Evolutionary conservation across 2,888 invertebrate species (phyloP).

Genomic region (Hermaeophaga mercurialis): DNA sequence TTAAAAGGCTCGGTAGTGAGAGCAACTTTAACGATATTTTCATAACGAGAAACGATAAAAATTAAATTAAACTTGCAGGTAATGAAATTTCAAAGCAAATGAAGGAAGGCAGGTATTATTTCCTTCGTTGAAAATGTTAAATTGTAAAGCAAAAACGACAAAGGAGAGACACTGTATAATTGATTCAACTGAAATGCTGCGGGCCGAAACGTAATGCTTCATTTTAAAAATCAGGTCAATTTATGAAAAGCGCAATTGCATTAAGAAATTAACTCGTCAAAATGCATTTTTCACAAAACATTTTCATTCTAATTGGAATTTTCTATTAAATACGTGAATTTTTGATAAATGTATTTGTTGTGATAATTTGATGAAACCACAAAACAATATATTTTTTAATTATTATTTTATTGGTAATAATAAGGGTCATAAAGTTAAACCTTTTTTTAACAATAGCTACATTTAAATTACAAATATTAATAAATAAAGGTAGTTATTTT

Average conservation of each 20-base stretch:
- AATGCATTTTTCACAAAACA: constrained; percentile 8
- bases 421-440: too few relatives aligned
- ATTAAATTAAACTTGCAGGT: background rate
- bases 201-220: constrained; percentile 8
- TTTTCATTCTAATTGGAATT: too few relatives aligned
- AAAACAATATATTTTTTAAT: too few relatives aligned
- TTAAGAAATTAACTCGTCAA: constrained; percentile 14
- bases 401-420: too few relatives aligned
- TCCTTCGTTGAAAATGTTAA: background rate
- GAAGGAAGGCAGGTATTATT: background rate
- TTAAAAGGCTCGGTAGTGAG: too few relatives aligned
- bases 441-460: too few relatives aligned
- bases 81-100: constrained; percentile 2
- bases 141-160: background rate
- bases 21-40: too few relatives aligned
- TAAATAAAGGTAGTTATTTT: too few relatives aligned
- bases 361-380: too few relatives aligned
- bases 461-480: too few relatives aligned
- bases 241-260: constrained; percentile 5
- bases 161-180: constrained; percentile 3
- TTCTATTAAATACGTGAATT: too few relatives aligned
- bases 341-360: too few relatives aligned
- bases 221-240: constrained; percentile 17
- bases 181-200: constrained; percentile 7
- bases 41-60: background rate